These are phyloP conservation scores for Hydriomena furcata DNA, from an alignment of 2,888 invertebrate genomes.

Conservation along the genomic window DNA sequence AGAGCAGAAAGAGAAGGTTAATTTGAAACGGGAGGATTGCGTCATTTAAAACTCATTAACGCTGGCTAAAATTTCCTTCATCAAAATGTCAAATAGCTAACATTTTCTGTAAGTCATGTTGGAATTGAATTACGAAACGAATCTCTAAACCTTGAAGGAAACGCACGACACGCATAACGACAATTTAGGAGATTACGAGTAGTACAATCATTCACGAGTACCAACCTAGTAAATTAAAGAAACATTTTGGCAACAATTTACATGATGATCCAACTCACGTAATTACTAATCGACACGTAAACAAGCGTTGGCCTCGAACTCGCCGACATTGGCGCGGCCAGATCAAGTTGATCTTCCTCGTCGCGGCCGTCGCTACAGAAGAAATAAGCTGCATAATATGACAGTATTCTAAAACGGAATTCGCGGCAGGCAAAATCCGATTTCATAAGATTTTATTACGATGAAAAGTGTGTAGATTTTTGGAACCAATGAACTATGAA, in stretches of 20 bases:
- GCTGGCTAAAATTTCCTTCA: conserved; percentile 14
- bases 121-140: conserved; percentile 27
- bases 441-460: too few species aligned
- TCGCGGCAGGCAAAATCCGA: too few species aligned
- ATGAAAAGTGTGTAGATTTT: too few species aligned
- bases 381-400: not conserved
- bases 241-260: conserved; percentile 63
- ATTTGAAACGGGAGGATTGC: conserved; percentile 11
- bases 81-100: conserved; percentile 17
- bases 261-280: conserved; percentile 46
- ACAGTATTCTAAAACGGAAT: too few species aligned
- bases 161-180: conserved; percentile 13
- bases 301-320: conserved; percentile 67
- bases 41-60: conserved; percentile 20
- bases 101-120: conserved; percentile 22
- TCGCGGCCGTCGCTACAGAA: conserved; percentile 28
- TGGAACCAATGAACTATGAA: not conserved
- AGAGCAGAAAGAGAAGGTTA: conserved; percentile 17
- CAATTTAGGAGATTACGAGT: conserved; percentile 25
- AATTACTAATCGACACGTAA: conserved; percentile 59
- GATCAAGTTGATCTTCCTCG: conserved; percentile 47
- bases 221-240: conserved; percentile 39
- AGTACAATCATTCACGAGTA: conserved; percentile 35
- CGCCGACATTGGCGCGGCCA: conserved; percentile 57
- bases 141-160: conserved; percentile 22